Base-by-base conservation (phyloP, 2,797 vertebrate species). In the Nothura maculosa region DNA sequence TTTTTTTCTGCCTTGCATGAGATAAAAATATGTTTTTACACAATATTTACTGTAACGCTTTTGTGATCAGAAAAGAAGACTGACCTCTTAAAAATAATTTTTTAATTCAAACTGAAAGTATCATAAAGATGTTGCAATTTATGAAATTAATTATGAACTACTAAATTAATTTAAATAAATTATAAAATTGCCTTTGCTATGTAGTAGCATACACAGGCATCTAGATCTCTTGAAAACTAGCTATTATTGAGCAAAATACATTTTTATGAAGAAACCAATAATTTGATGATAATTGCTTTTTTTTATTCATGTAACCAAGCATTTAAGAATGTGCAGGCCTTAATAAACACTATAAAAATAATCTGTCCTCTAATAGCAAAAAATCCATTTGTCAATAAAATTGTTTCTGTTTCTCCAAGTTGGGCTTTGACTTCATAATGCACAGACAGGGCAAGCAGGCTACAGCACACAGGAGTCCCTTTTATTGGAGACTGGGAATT, bases 291-390 rank as follows among this genome's bases (percentile, higher is more conserved):
- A 22, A 48, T 24, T 48, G 10, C 24, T 25, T 28, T 45, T 54
- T 20, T 25, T 8, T 14, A 6, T 62, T 83, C 38, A 60, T 89
- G 28, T 43, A 47, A 78, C 34, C 20, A 75, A 62, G 4, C 0
- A 0, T 89, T 94, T 60, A 76, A 85, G 22, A 64, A 57, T 30
- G 20, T 5, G 1, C 22, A 93, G 69, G 74, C 47, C 34, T 87
- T 62, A 85, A 82, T 48, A 74, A 83, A 57, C 22, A 6, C 7
- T 34, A 54, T 47, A 58, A 17, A 21, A 78, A 75, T 58, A 27
- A 62, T 50, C 45, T 89, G 21, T 77, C 87, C 69, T 87, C 85
- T 87, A 75, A 94, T 60, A 85, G 43, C 50, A 89, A 40, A 58
- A 78, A 83, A 81, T 91, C 64, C 36, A 34, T 61, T 73, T 87